These are phyloP conservation scores for Entelurus aequoreus DNA, from an alignment of 2,113 vertebrate species.

Conservation along the genomic window DNA sequence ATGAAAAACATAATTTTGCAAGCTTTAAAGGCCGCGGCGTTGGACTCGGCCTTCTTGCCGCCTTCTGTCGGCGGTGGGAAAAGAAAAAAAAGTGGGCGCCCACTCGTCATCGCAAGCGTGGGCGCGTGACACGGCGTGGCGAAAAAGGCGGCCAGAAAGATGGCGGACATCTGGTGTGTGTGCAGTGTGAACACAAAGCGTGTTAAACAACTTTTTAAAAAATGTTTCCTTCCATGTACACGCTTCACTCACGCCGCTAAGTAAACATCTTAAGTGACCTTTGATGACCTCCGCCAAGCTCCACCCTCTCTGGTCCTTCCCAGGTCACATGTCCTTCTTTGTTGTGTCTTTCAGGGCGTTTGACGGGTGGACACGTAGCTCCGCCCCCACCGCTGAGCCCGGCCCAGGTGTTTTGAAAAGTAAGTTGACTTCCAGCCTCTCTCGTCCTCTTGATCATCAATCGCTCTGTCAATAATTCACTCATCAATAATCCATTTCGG, in stretches of 20 bases:
- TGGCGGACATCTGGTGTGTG: constrained; percentile 3
- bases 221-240: not conserved
- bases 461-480: too few relatives aligned
- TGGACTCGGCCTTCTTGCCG: not conserved
- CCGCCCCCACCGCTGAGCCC: too few relatives aligned
- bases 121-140: constrained; percentile 7
- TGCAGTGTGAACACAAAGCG: not conserved
- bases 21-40: too few relatives aligned
- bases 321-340: not conserved
- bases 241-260: not conserved
- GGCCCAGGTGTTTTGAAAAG: too few relatives aligned
- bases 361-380: too few relatives aligned
- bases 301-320: too few relatives aligned
- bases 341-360: not conserved
- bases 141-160: not conserved
- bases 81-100: constrained; percentile 16
- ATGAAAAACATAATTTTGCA: too few relatives aligned
- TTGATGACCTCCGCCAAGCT: too few relatives aligned
- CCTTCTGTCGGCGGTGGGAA: not conserved
- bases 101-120: constrained; percentile 8
- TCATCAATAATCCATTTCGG: too few relatives aligned
- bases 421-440: too few relatives aligned
- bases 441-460: too few relatives aligned
- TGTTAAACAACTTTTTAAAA: constrained; percentile 7
- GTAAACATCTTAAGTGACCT: too few relatives aligned